Base-by-base conservation (phyloP, 2,888 invertebrate genomes). In the Heliconius ismenius region DNA sequence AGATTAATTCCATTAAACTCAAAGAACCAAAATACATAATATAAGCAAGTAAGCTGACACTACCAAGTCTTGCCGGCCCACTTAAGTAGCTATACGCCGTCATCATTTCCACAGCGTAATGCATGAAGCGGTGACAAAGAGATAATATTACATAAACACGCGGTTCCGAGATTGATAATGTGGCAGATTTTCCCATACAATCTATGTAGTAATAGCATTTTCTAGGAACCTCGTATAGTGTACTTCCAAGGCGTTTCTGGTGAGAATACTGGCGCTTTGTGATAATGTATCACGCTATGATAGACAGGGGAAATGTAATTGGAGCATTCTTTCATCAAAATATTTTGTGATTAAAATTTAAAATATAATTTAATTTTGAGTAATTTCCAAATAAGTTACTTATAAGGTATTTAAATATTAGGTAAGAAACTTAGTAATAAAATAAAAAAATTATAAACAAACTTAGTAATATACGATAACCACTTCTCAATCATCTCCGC, bases 71-170 rank as follows among this genome's bases (percentile, higher is more conserved):
- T 62, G 64, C 64, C 64, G 74, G 64, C 65, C 64, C 54, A 74
- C 74, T 73, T 73, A 73, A 73, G 73, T 73, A 73, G 73, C 73
- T 62, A 62, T 75, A 69, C 69, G 11, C 62, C 32, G 36, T 21
- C 64, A 76, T 64, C 69, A 72, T 72, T 77, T 72, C 72, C 54
- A 74, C 73, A 60, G 4, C 74, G 54, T 69, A 79, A 73, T 72
- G 62, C 73, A 65, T 72, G 65, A 75, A 72, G 62, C 75, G 78
- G 36, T 74, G 72, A 67, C 82, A 80, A 78, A 75, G 79, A 78
- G 75, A 81, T 84, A 80, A 77, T 77, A 77, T 84, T 83, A 81
- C 84, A 81, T 78, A 82, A 81, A 81, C 79, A 76, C 78, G 79
- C 80, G 80, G 80, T 81, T 81, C 81, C 79, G 78, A 77, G 77